Evolutionary conservation across 1,140 invertebrate species (phyloP).

Genomic region (Trichomalopsis sarcophagae): DNA sequence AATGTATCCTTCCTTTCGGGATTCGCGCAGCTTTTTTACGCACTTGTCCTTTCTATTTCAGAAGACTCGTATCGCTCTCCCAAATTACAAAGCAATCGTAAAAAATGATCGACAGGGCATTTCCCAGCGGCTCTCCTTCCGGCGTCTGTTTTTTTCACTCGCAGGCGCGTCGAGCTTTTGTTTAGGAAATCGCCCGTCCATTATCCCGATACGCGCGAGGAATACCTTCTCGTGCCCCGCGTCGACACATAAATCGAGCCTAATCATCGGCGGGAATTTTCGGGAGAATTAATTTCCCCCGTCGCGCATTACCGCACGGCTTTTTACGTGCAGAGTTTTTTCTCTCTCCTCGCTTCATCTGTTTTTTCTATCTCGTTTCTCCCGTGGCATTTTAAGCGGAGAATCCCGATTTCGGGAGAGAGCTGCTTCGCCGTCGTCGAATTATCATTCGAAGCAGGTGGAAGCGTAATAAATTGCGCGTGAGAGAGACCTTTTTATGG

Average conservation of each 20-base stretch:
- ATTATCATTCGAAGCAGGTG: constrained; percentile 37
- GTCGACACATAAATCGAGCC: constrained; percentile 28
- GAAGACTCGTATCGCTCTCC: neutral
- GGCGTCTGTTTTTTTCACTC: neutral
- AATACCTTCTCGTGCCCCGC: neutral
- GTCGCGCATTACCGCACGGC: constrained; percentile 26
- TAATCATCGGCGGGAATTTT: constrained; percentile 39
- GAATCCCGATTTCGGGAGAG: constrained; percentile 13
- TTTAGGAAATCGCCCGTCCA: constrained; percentile 36
- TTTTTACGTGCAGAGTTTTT: neutral
- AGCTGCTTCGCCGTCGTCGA: neutral
- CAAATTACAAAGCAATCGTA: neutral
- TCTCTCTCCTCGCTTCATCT: neutral
- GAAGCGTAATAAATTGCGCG: constrained; percentile 20
- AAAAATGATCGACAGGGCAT: constrained; percentile 9
- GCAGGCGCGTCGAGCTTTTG: neutral
- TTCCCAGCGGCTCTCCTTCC: neutral
- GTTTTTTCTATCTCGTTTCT: neutral
- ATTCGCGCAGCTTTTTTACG: neutral
- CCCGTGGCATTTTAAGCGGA: neutral
- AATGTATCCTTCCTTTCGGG: constrained; percentile 58
- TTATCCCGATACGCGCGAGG: constrained; percentile 4
- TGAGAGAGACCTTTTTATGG: neutral
- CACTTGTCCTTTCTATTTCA: too few relatives aligned
- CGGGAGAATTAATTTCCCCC: constrained; percentile 40